Evolutionary conservation across 2,113 vertebrate genomes (phyloP).

Genomic region (Synodontis membranacea): DNA sequence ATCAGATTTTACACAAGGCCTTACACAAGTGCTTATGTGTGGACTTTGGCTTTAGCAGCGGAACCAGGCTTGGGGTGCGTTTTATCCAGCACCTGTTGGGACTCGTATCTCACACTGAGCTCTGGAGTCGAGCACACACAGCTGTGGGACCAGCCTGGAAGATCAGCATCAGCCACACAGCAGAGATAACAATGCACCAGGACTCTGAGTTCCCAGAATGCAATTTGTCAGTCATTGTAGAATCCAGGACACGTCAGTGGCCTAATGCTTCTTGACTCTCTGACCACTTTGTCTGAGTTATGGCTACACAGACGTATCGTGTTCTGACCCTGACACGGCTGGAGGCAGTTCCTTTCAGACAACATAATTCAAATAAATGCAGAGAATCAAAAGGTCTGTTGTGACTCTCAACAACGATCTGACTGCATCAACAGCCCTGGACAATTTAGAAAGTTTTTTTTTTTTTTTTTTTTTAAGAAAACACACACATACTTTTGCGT

Average conservation of each 20-base stretch:
- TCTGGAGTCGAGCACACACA: conserved; percentile 53
- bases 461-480: background rate
- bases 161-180: conserved; percentile 59
- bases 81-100: conserved; percentile 71
- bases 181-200: conserved; percentile 59
- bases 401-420: conserved; percentile 28
- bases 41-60: conserved; percentile 64
- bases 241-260: conserved; percentile 23
- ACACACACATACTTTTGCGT: conserved; percentile 11
- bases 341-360: conserved; percentile 29
- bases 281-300: conserved; percentile 26
- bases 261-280: conserved; percentile 26
- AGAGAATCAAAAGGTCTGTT: conserved; percentile 17
- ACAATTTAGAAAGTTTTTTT: conserved; percentile 23
- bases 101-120: conserved; percentile 60
- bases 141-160: conserved; percentile 64
- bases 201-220: conserved; percentile 59
- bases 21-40: conserved; percentile 59
- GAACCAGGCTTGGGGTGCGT: conserved; percentile 55
- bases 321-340: conserved; percentile 22
- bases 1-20: conserved; percentile 56
- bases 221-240: conserved; percentile 53
- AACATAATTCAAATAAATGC: conserved; percentile 3
- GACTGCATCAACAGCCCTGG: background rate
- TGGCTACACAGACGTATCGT: conserved; percentile 20